Percentiles rank a stretch among this genome's conserved stretches.
These are phyloP conservation scores for Drosophila leontia DNA, from an alignment of 1,140 invertebrate genomes.

Conservation along the genomic window DNA sequence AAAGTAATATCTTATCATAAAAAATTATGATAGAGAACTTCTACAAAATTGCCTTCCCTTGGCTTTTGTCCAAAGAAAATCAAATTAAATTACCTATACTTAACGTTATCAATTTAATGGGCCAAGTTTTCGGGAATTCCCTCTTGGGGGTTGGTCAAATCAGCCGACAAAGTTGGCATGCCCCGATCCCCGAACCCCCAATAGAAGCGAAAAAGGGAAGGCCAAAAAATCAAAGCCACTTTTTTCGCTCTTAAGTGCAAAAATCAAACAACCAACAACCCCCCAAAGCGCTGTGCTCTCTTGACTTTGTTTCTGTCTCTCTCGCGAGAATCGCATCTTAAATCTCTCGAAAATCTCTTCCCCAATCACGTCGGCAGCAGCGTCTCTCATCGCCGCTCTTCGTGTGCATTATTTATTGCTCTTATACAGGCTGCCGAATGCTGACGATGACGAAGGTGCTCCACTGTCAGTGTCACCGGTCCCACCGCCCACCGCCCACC, in stretches of 20 bases:
- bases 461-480: conserved; percentile 61
- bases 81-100: conserved; percentile 29
- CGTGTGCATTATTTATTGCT: conserved; percentile 63
- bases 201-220: conserved; percentile 1
- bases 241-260: conserved; percentile 76
- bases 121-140: conserved; percentile 29
- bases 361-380: conserved; percentile 8
- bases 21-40: background rate
- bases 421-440: conserved; percentile 57
- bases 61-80: conserved; percentile 9
- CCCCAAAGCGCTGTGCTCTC: conserved; percentile 25
- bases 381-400: conserved; percentile 36
- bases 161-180: conserved; percentile 34
- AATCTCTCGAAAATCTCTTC: conserved; percentile 18
- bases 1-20: conserved; percentile 6
- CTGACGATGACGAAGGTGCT: conserved; percentile 46
- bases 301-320: conserved; percentile 8
- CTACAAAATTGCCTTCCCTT: background rate
- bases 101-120: conserved; percentile 48
- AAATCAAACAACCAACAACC: conserved; percentile 65
- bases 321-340: background rate
- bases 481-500: background rate
- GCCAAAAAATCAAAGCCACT: conserved; percentile 69
- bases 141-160: conserved; percentile 33
- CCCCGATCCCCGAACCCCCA: conserved; percentile 6